Base-by-base conservation (phyloP, 2,888 invertebrate genomes). In the Eurois occulta region DNA sequence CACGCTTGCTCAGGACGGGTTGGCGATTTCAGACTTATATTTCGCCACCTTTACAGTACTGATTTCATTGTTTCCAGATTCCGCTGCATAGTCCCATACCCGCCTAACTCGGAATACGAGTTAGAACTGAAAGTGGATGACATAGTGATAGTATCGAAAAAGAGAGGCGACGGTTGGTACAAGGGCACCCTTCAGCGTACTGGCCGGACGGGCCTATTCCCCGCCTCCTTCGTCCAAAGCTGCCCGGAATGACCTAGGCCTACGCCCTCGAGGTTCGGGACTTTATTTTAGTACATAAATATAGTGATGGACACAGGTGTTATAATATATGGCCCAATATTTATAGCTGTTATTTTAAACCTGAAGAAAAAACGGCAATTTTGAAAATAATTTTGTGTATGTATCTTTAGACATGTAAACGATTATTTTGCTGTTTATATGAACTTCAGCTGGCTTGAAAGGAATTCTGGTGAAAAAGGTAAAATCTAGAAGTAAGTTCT, bases 141-240 rank as follows among this genome's bases (percentile, higher is more conserved):
- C 91, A 98, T 99, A 76, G 99, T 99, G 86, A 98, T 98, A 89
- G 99, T 99, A 35, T 98, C 98, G 91, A 98, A 98, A 91, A 99
- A 99, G 92, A 97, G 99, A 73, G 99, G 99, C 72, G 99, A 99
- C 92, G 99, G 99, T 69, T 99, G 99, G 99, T 99, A 98, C 95
- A 99, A 99, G 93, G 99, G 99, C 35, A 99, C 99, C 0, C 97
- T 98, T 87, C 98, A 98, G 88, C 97, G 99, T 76, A 99, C 99
- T 2, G 99, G 99, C 58, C 98, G 98, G 89, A 98, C 98, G 8
- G 99, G 99, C n/a, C 97, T 99, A 65, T 99, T 99, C 95, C 99
- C 99, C 3, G 99, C 99, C 71, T 99, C 99, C 92, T 99, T 99
- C 96, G 99, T 99, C 24, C 98, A 98, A 93, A 97, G 97, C 86